phyloP scores from a whole-genome alignment of 1,140 invertebrate species.

The Pseudobourletiella spinata region DNA sequence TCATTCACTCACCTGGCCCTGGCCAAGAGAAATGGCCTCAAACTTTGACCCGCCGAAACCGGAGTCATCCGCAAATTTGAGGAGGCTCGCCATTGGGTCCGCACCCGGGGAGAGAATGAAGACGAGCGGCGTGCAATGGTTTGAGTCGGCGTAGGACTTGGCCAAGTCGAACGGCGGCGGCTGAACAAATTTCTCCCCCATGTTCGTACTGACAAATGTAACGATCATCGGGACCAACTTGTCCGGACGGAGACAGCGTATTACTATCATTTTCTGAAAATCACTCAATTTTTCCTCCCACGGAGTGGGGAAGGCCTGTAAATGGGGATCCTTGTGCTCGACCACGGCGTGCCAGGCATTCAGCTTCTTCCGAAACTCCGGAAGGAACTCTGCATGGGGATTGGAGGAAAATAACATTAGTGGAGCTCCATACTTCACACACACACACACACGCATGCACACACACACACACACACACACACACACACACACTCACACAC shows the following conservation, averaged over 20 bases:
- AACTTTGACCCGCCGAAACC: conserved; percentile 47
- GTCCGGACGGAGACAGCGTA: conserved; percentile 47
- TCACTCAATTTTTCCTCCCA: conserved; percentile 39
- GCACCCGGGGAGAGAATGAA: conserved; percentile 52
- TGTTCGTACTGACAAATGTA: conserved; percentile 42
- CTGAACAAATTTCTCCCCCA: conserved; percentile 49
- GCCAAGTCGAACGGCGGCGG: conserved; percentile 50
- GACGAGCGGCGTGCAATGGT: conserved; percentile 45
- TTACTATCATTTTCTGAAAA: conserved; percentile 47
- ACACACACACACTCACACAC: too few species aligned
- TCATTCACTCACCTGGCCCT: conserved; percentile 48
- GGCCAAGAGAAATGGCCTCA: conserved; percentile 50
- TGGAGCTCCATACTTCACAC: too few species aligned
- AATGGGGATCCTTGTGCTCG: conserved; percentile 40
- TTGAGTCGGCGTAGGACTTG: conserved; percentile 47
- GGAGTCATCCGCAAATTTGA: conserved; percentile 46
- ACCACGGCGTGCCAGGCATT: conserved; percentile 44
- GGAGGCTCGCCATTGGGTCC: conserved; percentile 47
- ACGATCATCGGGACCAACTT: conserved; percentile 45
- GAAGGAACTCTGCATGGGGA: conserved; percentile 34
- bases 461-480: too few species aligned
- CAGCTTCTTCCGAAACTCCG: conserved; percentile 42
- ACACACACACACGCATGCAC: too few species aligned
- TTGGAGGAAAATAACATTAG: too few species aligned
- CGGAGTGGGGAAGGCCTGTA: conserved; percentile 41